phyloP scores from a whole-genome alignment of 2,113 vertebrate genomes.

The Oncorhynchus keta region DNA sequence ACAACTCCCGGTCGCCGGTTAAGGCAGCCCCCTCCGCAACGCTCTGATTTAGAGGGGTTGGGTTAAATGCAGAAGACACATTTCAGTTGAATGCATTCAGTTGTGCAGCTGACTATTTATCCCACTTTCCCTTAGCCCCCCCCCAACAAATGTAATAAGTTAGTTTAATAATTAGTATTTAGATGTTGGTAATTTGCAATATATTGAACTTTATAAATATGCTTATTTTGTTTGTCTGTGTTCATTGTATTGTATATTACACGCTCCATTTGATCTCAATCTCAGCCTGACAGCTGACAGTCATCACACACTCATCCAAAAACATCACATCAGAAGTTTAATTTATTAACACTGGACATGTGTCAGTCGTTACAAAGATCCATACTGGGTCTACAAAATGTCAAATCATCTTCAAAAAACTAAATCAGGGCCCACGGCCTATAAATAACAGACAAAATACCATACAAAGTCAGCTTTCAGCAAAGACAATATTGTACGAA shows the following conservation, averaged over 20 bases:
- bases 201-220: constrained; percentile 14
- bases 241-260: neutral
- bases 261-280: neutral
- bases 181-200: constrained; percentile 28
- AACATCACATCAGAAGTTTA: constrained; percentile 23
- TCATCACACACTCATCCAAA: neutral
- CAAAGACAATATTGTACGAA: constrained; percentile 16
- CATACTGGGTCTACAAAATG: constrained; percentile 21
- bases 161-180: constrained; percentile 11
- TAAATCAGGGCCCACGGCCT: constrained; percentile 1
- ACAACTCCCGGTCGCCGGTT: no score
- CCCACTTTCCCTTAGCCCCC: no score
- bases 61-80: no score
- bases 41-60: no score
- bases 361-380: constrained; percentile 40
- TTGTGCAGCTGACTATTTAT: no score
- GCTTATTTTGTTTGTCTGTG: neutral
- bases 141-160: neutral
- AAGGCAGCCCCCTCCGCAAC: no score
- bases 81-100: no score
- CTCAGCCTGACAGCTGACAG: neutral
- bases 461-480: constrained; percentile 8
- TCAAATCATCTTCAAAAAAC: constrained; percentile 4
- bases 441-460: constrained; percentile 31
- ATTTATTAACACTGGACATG: constrained; percentile 50